These are phyloP conservation scores for Stichodactyla mertensii DNA, from an alignment of 64 coral and sea anemone genomes.

Conservation along the genomic window DNA sequence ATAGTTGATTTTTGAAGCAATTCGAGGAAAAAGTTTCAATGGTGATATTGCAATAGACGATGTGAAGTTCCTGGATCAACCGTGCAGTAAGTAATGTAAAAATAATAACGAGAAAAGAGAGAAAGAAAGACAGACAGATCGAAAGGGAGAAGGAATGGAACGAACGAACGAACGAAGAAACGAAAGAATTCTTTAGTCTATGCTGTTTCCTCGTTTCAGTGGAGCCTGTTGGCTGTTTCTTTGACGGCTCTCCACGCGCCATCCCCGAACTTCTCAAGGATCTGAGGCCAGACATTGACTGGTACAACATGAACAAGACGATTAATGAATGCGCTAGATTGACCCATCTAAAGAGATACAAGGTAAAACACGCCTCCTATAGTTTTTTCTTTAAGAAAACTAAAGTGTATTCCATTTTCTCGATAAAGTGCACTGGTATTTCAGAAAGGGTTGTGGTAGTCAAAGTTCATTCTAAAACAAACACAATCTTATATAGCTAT, in stretches of 20 bases:
- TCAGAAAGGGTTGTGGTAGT: too few relatives aligned
- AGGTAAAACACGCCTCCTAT: background rate
- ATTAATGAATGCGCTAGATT: slow-evolving; percentile 16
- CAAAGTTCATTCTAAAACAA: too few relatives aligned
- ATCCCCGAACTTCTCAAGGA: slow-evolving; percentile 16
- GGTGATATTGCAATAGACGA: slow-evolving; percentile 71
- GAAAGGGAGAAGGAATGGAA: too few relatives aligned
- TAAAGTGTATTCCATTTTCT: too few relatives aligned
- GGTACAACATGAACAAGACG: slow-evolving; percentile 45
- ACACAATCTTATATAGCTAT: too few relatives aligned
- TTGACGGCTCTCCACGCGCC: slow-evolving; percentile 21
- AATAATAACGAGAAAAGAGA: too few relatives aligned
- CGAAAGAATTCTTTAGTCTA: too few relatives aligned
- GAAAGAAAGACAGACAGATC: too few relatives aligned
- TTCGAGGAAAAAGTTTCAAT: slow-evolving; percentile 46
- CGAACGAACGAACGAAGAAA: too few relatives aligned
- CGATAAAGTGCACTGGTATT: too few relatives aligned
- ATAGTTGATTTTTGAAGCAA: slow-evolving; percentile 55
- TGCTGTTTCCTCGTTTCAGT: background rate
- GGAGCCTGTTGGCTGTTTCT: slow-evolving; percentile 59
- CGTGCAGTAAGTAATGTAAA: slow-evolving; percentile 57
- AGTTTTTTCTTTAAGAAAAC: background rate
- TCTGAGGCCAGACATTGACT: slow-evolving; percentile 32
- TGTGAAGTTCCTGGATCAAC: slow-evolving; percentile 43
- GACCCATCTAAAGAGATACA: slow-evolving; percentile 6